Percentiles rank a stretch among this genome's conserved stretches.
Conservation (phyloP, 2,888 invertebrate species). For the Cerceris ruficornis region DNA sequence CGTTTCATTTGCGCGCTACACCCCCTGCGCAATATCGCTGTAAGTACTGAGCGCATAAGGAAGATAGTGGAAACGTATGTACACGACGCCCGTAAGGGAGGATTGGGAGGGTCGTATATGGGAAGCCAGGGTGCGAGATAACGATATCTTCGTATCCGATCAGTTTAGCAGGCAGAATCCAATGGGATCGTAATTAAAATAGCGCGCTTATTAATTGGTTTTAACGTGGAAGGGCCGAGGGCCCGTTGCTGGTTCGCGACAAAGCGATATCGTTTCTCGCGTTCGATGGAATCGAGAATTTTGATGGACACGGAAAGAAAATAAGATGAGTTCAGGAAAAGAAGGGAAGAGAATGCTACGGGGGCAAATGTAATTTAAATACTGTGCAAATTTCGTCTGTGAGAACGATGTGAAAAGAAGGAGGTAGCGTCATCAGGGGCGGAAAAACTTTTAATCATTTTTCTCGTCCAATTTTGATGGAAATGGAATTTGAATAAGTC, state of each 20-base stretch:
- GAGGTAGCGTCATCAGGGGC: background rate
- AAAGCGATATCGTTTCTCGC: background rate
- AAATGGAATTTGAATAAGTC: background rate
- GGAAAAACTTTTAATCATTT: background rate
- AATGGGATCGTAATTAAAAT: slow-evolving; percentile 59
- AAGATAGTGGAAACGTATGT: slow-evolving; percentile 34
- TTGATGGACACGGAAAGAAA: background rate
- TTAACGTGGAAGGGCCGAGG: slow-evolving; percentile 17
- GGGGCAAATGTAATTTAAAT: no score
- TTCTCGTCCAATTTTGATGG: background rate
- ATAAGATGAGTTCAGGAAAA: background rate
- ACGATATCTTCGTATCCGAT: slow-evolving; percentile 51
- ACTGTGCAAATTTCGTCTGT: background rate
- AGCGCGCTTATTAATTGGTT: slow-evolving; percentile 51
- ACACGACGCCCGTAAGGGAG: background rate
- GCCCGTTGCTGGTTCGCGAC: slow-evolving; percentile 6
- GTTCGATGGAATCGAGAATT: background rate
- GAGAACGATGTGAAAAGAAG: background rate
- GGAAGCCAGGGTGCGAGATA: slow-evolving; percentile 44
- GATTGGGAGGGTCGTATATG: no score
- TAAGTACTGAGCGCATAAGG: slow-evolving; percentile 33
- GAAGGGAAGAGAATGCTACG: no score
- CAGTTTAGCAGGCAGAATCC: slow-evolving; percentile 11
- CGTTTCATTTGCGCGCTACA: slow-evolving; percentile 62
- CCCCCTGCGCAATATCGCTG: slow-evolving; percentile 44